Conservation (phyloP, 2,888 invertebrate genomes). For the Pollenia griseotomentosa region DNA sequence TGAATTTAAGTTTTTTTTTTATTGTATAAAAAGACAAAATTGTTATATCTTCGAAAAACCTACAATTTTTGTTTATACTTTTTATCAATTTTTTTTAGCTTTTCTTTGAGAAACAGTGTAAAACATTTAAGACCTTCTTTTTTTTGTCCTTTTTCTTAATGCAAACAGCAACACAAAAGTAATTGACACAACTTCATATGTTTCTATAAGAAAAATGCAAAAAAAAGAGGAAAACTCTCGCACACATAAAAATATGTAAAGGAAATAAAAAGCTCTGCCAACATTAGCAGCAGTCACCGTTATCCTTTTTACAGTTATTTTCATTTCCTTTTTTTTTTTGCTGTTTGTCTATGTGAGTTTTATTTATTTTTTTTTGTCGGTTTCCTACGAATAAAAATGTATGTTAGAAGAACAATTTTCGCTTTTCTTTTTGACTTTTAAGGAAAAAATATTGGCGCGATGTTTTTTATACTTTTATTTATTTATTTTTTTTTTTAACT, state of each 20-base stretch:
- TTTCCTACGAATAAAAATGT: slow-evolving; percentile 51
- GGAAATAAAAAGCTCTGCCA: slow-evolving; percentile 4
- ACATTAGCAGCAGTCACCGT: slow-evolving; percentile 31
- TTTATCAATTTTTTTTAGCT: too few relatives aligned
- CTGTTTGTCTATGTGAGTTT: not conserved
- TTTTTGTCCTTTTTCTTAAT: slow-evolving; percentile 29
- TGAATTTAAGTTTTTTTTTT: too few relatives aligned
- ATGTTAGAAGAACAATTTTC: slow-evolving; percentile 67
- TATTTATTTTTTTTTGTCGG: not conserved
- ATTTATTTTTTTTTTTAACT: not conserved
- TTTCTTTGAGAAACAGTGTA: slow-evolving; percentile 16
- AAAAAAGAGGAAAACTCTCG: not conserved
- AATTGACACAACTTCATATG: slow-evolving; percentile 64
- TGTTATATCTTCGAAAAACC: too few relatives aligned
- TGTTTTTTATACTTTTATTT: not conserved
- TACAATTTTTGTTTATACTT: too few relatives aligned
- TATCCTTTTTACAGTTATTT: slow-evolving; percentile 14
- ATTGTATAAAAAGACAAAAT: too few relatives aligned
- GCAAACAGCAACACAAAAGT: slow-evolving; percentile 38
- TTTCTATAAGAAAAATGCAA: slow-evolving; percentile 33
- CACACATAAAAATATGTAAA: too few relatives aligned
- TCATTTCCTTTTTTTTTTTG: slow-evolving; percentile 32
- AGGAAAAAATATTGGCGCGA: slow-evolving; percentile 36
- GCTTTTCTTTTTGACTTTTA: slow-evolving; percentile 57
- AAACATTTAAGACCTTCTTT: not conserved